Conservation (phyloP, 2,888 invertebrate species). For the Molorchus minor region DNA sequence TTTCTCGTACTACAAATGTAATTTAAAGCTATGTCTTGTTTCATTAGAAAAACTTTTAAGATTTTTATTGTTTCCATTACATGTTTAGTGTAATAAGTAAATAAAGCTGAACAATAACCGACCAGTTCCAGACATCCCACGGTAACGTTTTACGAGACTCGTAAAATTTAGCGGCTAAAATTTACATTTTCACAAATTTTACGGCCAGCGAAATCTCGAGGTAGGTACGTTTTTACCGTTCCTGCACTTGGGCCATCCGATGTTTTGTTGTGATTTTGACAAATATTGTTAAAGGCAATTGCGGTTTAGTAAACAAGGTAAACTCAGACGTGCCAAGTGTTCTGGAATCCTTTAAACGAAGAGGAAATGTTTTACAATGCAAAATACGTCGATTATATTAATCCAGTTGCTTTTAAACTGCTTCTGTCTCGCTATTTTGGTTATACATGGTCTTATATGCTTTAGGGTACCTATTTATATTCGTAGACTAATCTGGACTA, state of each 20-base stretch:
- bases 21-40: neutral
- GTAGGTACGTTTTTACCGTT: slow-evolving; percentile 50
- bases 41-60: neutral
- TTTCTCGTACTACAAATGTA: no score
- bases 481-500: no score
- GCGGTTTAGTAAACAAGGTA: slow-evolving; percentile 4
- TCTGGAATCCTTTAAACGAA: slow-evolving; percentile 13
- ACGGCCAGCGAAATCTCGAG: slow-evolving; percentile 51
- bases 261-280: slow-evolving; percentile 49
- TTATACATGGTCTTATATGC: no score
- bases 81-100: slow-evolving; percentile 30
- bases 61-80: slow-evolving; percentile 2
- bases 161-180: slow-evolving; percentile 54
- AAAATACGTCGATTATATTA: no score
- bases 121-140: slow-evolving; percentile 40
- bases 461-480: no score
- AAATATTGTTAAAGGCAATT: slow-evolving; percentile 34
- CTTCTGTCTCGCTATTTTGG: no score
- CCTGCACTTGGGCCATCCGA: slow-evolving; percentile 40
- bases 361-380: no score
- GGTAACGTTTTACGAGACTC: slow-evolving; percentile 42
- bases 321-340: slow-evolving; percentile 10
- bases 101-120: slow-evolving; percentile 42
- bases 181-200: slow-evolving; percentile 56
- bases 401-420: no score